phyloP scores from a whole-genome alignment of 2,888 invertebrate species.

The Tiliacea aurago region DNA sequence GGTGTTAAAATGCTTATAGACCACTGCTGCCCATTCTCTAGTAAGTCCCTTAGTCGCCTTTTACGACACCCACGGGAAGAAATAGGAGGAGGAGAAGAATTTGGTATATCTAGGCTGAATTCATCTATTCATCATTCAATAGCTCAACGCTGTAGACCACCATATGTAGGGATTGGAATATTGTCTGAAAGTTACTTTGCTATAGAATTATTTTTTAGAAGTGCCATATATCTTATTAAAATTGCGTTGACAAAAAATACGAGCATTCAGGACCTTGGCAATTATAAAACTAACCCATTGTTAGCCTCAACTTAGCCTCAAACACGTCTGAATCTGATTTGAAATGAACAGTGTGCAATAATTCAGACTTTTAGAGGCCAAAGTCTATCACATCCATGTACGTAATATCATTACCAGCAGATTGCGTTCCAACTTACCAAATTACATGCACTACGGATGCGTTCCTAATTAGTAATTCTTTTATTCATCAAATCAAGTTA shows the following conservation, averaged over 20 bases:
- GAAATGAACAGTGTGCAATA: slow-evolving; percentile 17
- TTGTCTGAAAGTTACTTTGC: not conserved
- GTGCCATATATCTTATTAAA: not conserved
- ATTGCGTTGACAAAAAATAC: not conserved
- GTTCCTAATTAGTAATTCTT: slow-evolving; percentile 10
- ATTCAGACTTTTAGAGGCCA: slow-evolving; percentile 39
- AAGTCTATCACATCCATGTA: not conserved
- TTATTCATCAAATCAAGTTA: not conserved
- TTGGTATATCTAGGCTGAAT: too few species aligned
- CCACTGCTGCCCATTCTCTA: too few species aligned
- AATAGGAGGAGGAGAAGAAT: too few species aligned
- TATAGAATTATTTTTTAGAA: not conserved
- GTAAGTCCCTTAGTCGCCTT: too few species aligned
- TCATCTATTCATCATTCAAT: too few species aligned
- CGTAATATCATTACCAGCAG: slow-evolving; percentile 10
- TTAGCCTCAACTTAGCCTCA: slow-evolving; percentile 23
- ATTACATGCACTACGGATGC: slow-evolving; percentile 15
- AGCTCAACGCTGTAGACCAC: too few species aligned
- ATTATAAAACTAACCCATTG: slow-evolving; percentile 19
- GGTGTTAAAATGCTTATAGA: too few species aligned
- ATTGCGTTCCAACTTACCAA: slow-evolving; percentile 29
- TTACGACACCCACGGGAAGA: too few species aligned
- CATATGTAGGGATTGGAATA: too few species aligned
- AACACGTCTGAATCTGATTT: slow-evolving; percentile 11
- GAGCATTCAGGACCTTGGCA: slow-evolving; percentile 2